Percentiles rank a stretch among this genome's conserved stretches.
phyloP scores from a whole-genome alignment of 1,140 invertebrate genomes.

The Platorchestia sp. region DNA sequence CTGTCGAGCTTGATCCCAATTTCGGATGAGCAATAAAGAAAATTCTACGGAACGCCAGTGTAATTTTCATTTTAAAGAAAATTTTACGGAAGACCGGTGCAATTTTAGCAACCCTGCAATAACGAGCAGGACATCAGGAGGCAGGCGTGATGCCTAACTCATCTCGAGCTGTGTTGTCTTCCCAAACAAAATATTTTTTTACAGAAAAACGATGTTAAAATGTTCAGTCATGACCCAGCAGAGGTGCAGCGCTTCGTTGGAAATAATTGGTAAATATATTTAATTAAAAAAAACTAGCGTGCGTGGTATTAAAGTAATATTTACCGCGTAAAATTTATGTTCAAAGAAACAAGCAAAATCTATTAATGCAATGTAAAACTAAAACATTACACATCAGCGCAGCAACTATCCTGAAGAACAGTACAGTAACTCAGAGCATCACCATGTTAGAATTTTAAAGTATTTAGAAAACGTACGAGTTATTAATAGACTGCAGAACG shows the following conservation, averaged over 20 bases:
- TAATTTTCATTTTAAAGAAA: neutral
- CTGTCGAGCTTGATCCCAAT: neutral
- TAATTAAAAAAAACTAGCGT: too few species aligned
- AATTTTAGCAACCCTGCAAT: neutral
- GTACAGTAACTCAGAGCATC: too few species aligned
- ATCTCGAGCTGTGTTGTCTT: neutral
- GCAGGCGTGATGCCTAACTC: neutral
- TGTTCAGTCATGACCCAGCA: neutral
- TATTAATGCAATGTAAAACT: too few species aligned
- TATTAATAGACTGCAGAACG: too few species aligned
- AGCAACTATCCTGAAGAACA: too few species aligned
- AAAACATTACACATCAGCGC: too few species aligned
- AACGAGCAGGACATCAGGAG: neutral
- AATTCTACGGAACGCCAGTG: neutral
- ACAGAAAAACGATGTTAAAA: neutral
- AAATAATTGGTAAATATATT: neutral
- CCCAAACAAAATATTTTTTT: neutral
- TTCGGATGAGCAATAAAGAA: neutral
- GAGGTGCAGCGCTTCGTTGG: too few species aligned
- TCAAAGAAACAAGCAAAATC: neutral
- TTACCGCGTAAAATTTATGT: neutral
- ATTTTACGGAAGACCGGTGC: neutral
- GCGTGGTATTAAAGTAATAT: too few species aligned
- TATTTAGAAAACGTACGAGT: too few species aligned
- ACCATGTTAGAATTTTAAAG: too few species aligned